These are phyloP conservation scores for Tholera decimalis DNA, from an alignment of 2,888 invertebrate genomes.

Conservation along the genomic window DNA sequence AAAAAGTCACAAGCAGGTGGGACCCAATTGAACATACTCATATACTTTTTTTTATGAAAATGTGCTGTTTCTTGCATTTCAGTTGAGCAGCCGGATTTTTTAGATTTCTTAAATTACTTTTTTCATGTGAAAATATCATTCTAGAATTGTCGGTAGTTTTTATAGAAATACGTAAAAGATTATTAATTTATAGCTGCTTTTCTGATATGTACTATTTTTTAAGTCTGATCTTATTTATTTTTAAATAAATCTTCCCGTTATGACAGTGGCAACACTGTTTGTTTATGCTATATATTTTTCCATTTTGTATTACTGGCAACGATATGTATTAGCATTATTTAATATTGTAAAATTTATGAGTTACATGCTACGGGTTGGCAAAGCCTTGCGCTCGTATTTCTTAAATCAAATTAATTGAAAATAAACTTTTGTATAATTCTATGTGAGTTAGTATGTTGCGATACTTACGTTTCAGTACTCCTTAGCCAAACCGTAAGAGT, in stretches of 20 bases:
- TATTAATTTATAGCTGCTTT: not conserved
- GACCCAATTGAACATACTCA: too few relatives aligned
- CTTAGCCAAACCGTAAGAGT: conserved; percentile 21
- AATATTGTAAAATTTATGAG: conserved; percentile 16
- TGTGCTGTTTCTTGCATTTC: too few relatives aligned
- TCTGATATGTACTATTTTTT: not conserved
- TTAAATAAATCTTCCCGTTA: not conserved
- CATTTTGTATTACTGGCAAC: conserved; percentile 6
- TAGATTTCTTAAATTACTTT: too few relatives aligned
- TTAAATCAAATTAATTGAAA: not conserved
- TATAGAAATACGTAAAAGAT: not conserved
- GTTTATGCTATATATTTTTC: not conserved
- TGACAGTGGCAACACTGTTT: not conserved
- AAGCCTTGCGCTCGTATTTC: not conserved
- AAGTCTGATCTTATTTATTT: conserved; percentile 25
- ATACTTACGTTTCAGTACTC: not conserved
- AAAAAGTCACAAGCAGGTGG: too few relatives aligned
- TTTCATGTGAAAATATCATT: conserved; percentile 18
- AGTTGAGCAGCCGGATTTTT: too few relatives aligned
- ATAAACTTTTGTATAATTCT: not conserved
- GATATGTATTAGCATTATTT: not conserved
- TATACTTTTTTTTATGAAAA: too few relatives aligned
- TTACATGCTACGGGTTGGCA: conserved; percentile 10
- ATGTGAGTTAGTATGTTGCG: not conserved
- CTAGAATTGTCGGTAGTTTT: not conserved